Base-by-base conservation (phyloP, 2,888 invertebrate genomes). In the Lithophane ornitopus region DNA sequence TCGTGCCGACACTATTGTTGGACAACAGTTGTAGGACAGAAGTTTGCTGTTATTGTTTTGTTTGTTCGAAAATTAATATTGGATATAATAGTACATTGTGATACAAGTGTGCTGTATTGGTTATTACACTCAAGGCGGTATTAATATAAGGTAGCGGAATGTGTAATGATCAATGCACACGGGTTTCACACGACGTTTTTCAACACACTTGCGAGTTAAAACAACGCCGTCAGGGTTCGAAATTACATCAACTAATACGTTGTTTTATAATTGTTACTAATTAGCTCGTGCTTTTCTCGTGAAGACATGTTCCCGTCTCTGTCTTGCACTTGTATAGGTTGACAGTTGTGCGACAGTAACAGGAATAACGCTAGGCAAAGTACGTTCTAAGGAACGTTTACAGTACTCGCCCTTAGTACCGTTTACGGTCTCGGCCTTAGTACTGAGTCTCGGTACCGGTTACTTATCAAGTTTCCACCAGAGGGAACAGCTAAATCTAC, bases 381-480 rank as follows among this genome's bases (percentile, higher is more conserved):
- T 12, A 54, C 12, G 54, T n/a, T 12, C 54, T n/a, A n/a, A n/a
- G 12, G 26, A 26, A 26, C 14, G 26, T 26, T 56, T 56, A 3
- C 26, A 56, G 6, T 26, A 26, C 26, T 56, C 2, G 6, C 14
- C 7, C 6, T 56, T 56, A 19, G 26, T 62, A 58, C 19, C n/a
- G n/a, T n/a, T n/a, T n/a, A n/a, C n/a, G n/a, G n/a, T 56, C 26
- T 56, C 2, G 6, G 26, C 7, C 6, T 56, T 56, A 19, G 26
- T 62, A 58, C 19, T 14, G 34, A 6, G 16, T 26, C 3, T 54
- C 19, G 7, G 58, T 58, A 62, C 69, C 56, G 3, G 58, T 76
- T 62, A 74, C 82, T 74, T 59, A 85, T 78, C 73, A 61, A 66
- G 73, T 76, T 70, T 62, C 39, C 14, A 62, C 49, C 46, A 65